Conservation (phyloP, 1,140 invertebrate species). For the Scaptomyza montana region DNA sequence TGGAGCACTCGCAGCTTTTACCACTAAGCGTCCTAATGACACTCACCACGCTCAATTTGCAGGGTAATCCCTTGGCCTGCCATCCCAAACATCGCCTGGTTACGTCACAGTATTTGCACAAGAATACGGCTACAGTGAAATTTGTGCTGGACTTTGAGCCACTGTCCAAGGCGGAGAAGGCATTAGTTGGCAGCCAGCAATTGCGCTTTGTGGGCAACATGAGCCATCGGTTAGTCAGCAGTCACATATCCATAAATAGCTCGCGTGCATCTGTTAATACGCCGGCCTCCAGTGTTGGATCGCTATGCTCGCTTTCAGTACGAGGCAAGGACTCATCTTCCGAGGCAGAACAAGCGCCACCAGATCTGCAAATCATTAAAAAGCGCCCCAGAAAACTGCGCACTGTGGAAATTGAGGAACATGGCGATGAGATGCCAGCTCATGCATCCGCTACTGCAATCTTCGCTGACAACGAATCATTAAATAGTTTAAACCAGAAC, state of each 20-base stretch:
- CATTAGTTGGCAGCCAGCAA: conserved; percentile 82
- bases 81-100: conserved; percentile 86
- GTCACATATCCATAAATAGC: conserved; percentile 60
- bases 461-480: conserved; percentile 11
- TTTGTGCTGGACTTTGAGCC: conserved; percentile 86
- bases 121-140: conserved; percentile 85
- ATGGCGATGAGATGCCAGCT: conserved; percentile 11
- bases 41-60: conserved; percentile 85
- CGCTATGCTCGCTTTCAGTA: conserved; percentile 57
- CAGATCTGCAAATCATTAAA: conserved; percentile 37
- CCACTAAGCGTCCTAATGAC: conserved; percentile 85
- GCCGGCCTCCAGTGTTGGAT: conserved; percentile 74
- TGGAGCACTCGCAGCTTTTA: conserved; percentile 86
- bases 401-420: conserved; percentile 68
- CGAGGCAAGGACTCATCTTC: conserved; percentile 41
- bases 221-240: conserved; percentile 42
- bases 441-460: conserved; percentile 17
- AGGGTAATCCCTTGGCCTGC: conserved; percentile 87
- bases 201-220: conserved; percentile 45
- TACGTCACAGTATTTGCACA: conserved; percentile 86
- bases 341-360: conserved; percentile 36
- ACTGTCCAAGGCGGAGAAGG: conserved; percentile 85
- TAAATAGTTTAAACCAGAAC: not conserved
- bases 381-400: conserved; percentile 54
- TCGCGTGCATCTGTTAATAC: conserved; percentile 55